These are phyloP conservation scores for Dendrophyllia cribrosa DNA, from an alignment of 64 coral and sea anemone genomes.

Conservation along the genomic window DNA sequence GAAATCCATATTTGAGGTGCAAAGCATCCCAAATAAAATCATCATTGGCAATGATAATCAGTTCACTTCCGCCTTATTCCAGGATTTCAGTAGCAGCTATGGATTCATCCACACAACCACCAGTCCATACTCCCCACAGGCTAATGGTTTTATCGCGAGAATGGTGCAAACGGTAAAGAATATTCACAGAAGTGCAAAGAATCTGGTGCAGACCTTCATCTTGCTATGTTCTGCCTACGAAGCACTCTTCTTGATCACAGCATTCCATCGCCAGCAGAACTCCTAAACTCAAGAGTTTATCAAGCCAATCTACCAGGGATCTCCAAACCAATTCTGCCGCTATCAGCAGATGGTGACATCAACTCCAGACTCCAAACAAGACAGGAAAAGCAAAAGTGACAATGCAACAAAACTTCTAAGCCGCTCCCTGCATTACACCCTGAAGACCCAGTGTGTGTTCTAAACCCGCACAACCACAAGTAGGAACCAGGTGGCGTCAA, in stretches of 20 bases:
- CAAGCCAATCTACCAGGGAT: slow-evolving; percentile 61
- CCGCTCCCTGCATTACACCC: slow-evolving; percentile 48
- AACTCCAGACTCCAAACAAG: slow-evolving; percentile 49
- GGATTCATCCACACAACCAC: slow-evolving; percentile 44
- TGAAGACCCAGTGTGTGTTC: slow-evolving; percentile 16
- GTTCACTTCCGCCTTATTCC: slow-evolving; percentile 38
- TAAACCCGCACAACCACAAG: slow-evolving; percentile 49
- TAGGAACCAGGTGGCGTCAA: slow-evolving; percentile 60
- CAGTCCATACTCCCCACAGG: slow-evolving; percentile 25
- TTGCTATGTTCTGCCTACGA: slow-evolving; percentile 72
- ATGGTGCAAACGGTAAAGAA: slow-evolving; percentile 66
- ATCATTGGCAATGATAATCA: slow-evolving; percentile 56
- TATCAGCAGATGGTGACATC: slow-evolving; percentile 39
- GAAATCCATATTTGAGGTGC: slow-evolving; percentile 55
- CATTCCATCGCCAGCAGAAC: slow-evolving; percentile 63
- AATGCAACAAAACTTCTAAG: slow-evolving; percentile 67
- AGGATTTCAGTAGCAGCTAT: slow-evolving; percentile 55
- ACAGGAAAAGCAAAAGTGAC: slow-evolving; percentile 61
- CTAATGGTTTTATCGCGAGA: slow-evolving; percentile 64
- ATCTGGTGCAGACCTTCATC: slow-evolving; percentile 71
- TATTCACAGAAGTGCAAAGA: slow-evolving; percentile 75
- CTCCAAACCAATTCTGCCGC: slow-evolving; percentile 17
- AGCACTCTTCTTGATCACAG: slow-evolving; percentile 62
- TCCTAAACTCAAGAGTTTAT: slow-evolving; percentile 48
- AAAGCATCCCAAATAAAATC: slow-evolving; percentile 49